phyloP scores from a whole-genome alignment of 64 coral and sea anemone species.

The Stichodactyla helianthus region DNA sequence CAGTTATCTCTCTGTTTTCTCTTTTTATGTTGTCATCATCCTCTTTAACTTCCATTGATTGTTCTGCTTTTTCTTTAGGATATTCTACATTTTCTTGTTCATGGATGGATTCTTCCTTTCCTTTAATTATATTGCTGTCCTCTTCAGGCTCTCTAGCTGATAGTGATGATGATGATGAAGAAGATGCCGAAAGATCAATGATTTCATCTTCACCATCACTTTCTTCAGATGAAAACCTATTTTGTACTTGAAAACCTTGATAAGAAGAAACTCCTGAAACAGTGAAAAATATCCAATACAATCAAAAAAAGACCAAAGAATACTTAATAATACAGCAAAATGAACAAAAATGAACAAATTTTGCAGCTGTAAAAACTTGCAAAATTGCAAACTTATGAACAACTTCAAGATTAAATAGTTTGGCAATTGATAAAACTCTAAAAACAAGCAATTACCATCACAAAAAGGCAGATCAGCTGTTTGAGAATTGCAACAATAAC shows the following conservation, averaged over 20 bases:
- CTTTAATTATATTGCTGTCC: background rate
- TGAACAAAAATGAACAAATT: background rate
- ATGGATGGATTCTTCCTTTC: background rate
- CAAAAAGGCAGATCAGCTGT: too few species aligned
- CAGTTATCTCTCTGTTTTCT: background rate
- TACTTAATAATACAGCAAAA: background rate
- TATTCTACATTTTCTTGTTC: background rate
- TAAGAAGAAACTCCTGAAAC: background rate
- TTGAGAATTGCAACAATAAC: too few species aligned
- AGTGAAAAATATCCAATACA: background rate
- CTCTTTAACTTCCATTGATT: background rate
- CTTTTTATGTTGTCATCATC: background rate
- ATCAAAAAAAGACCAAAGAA: background rate
- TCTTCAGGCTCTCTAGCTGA: background rate
- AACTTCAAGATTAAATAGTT: too few species aligned
- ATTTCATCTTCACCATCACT: constrained; percentile 69
- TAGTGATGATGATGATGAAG: background rate
- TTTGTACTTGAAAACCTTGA: background rate
- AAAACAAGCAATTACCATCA: too few species aligned
- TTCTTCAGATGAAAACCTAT: constrained; percentile 38
- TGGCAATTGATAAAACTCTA: too few species aligned
- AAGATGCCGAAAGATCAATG: constrained; percentile 56
- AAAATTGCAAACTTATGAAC: too few species aligned
- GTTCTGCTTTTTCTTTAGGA: background rate
- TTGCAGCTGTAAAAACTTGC: too few species aligned